Percentiles rank a stretch among this genome's conserved stretches.
Conservation (phyloP, 2,888 invertebrate genomes). For the Monoplex corrugatus region DNA sequence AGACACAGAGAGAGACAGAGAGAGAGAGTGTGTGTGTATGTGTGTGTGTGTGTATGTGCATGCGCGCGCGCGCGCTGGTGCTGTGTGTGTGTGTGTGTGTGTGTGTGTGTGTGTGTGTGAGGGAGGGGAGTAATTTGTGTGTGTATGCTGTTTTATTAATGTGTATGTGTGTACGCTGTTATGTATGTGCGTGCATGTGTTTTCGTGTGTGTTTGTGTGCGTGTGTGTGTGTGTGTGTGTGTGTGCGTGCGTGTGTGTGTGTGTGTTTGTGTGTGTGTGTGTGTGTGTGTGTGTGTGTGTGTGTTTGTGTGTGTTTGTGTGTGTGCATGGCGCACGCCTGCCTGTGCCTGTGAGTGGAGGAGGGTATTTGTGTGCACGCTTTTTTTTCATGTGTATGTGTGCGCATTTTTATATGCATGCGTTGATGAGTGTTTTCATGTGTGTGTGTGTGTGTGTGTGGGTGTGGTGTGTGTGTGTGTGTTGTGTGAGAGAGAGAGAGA, state of each 20-base stretch:
- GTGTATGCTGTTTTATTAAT: too few relatives aligned
- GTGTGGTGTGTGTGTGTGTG: too few relatives aligned
- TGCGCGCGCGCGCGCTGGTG: too few relatives aligned
- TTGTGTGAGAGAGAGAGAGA: not conserved
- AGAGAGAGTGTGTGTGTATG: too few relatives aligned
- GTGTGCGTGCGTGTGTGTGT: conserved; percentile 20
- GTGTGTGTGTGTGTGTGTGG: not conserved
- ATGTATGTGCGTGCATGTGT: conserved; percentile 11
- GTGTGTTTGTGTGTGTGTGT: conserved; percentile 24
- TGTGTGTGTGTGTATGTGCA: too few relatives aligned
- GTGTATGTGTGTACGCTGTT: conserved; percentile 16
- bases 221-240: not conserved
- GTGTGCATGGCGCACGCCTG: not conserved
- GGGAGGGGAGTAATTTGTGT: too few relatives aligned
- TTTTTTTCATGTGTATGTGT: too few relatives aligned
- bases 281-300: conserved; percentile 32
- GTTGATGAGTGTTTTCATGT: not conserved
- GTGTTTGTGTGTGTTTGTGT: conserved; percentile 16
- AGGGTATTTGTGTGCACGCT: not conserved
- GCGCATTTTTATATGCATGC: conserved; percentile 20
- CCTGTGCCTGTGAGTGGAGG: not conserved
- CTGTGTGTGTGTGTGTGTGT: too few relatives aligned
- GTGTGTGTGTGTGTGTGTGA: not conserved
- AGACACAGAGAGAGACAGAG: too few relatives aligned
- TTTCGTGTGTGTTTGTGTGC: not conserved